phyloP scores from a whole-genome alignment of 2,888 invertebrate species.

The Timandra comae region DNA sequence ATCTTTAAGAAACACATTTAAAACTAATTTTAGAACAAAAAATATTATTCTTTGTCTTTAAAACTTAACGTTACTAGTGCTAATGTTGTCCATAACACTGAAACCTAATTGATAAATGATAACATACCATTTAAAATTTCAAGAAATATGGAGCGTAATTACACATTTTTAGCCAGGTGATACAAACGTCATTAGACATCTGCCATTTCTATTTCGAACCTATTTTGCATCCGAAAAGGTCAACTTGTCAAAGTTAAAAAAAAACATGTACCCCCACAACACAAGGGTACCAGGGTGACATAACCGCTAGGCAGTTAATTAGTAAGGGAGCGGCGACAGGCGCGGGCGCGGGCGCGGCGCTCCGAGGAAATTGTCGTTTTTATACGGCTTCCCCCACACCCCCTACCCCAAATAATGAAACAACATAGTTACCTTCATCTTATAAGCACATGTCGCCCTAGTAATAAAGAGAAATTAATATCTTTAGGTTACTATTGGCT shows the following conservation, averaged over 20 bases:
- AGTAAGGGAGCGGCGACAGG: constrained; percentile 66
- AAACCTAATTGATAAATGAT: constrained; percentile 3
- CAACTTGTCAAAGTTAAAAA: constrained; percentile 42
- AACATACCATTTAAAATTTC: no score
- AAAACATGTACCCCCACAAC: constrained; percentile 55
- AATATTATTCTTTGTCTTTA: no score
- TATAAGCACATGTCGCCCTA: constrained; percentile 63
- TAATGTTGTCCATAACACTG: no score
- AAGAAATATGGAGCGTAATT: constrained; percentile 1
- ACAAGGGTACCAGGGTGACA: constrained; percentile 72
- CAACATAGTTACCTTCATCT: constrained; percentile 67
- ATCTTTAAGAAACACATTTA: no score
- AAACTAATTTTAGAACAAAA: no score
- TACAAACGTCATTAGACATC: background rate
- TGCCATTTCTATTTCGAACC: background rate
- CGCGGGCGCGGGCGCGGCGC: constrained; percentile 72
- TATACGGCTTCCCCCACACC: constrained; percentile 66
- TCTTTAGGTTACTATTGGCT: constrained; percentile 34
- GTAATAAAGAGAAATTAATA: constrained; percentile 70
- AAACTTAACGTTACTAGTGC: no score
- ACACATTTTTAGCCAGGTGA: background rate
- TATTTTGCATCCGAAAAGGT: constrained; percentile 28
- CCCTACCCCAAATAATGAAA: constrained; percentile 58
- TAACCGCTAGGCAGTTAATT: constrained; percentile 74
- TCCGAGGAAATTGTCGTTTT: constrained; percentile 76